Percentiles rank a stretch among this genome's conserved stretches.
These are phyloP conservation scores for Coranthus polyacanthus DNA, from an alignment of 2,797 vertebrate species.

Conservation along the genomic window DNA sequence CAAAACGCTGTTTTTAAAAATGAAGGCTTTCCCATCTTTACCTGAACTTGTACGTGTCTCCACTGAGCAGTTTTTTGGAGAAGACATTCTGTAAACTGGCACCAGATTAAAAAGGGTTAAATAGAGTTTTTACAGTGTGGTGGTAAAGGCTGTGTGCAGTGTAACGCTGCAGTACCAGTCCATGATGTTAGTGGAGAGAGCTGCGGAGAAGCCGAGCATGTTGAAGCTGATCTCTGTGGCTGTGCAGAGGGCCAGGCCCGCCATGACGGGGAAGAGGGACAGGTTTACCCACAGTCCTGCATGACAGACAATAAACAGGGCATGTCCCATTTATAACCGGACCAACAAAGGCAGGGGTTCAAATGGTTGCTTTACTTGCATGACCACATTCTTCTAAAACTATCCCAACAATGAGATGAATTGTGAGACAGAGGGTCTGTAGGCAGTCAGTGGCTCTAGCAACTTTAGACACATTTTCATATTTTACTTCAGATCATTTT, in stretches of 20 bases:
- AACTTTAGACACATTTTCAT: too few species aligned
- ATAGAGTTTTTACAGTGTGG: background rate
- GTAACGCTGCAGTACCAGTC: constrained; percentile 88
- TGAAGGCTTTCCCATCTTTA: constrained; percentile 52
- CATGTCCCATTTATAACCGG: too few species aligned
- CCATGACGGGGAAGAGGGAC: constrained; percentile 95
- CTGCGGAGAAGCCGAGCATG: constrained; percentile 93
- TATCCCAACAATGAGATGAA: too few species aligned
- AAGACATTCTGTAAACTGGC: constrained; percentile 97
- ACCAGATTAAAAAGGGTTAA: constrained; percentile 42
- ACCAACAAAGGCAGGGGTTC: too few species aligned
- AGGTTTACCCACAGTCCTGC: constrained; percentile 94
- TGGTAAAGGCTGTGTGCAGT: background rate
- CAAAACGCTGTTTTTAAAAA: background rate
- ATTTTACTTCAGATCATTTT: too few species aligned
- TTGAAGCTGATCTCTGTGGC: constrained; percentile 96
- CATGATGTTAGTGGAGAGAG: constrained; percentile 98
- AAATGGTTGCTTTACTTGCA: too few species aligned
- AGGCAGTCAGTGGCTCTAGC: too few species aligned
- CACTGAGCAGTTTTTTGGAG: constrained; percentile 97
- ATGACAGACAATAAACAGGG: constrained; percentile 2
- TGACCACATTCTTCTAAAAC: too few species aligned
- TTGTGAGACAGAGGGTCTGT: too few species aligned
- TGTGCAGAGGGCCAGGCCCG: constrained; percentile 92
- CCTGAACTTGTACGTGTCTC: constrained; percentile 97